Percentiles rank a stretch among this genome's conserved stretches.
Conservation (phyloP, 2,888 invertebrate species). For the Lasioglossum marginatum region DNA sequence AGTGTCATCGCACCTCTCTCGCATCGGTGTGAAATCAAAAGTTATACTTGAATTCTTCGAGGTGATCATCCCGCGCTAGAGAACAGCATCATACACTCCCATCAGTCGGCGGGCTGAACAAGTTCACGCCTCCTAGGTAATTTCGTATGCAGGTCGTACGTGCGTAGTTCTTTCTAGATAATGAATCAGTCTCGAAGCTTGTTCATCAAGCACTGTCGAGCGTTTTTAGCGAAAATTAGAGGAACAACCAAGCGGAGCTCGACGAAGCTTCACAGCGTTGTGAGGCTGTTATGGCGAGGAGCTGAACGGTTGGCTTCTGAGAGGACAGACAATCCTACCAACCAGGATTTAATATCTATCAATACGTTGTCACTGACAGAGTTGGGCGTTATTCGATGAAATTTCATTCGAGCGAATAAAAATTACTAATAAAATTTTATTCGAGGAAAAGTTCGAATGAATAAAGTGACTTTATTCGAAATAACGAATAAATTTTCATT, state of each 20-base stretch:
- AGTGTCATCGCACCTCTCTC: not conserved
- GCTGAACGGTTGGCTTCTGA: not conserved
- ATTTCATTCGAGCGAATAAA: too few relatives aligned
- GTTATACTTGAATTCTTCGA: not conserved
- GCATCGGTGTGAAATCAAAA: not conserved
- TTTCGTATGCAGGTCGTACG: constrained; percentile 63
- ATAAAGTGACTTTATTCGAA: too few relatives aligned
- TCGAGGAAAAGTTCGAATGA: too few relatives aligned
- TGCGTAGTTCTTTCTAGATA: constrained; percentile 43
- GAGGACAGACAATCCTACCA: not conserved
- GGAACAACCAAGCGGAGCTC: not conserved
- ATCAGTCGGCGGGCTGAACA: constrained; percentile 10
- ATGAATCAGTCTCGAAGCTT: constrained; percentile 13
- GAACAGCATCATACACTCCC: not conserved
- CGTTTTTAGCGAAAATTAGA: constrained; percentile 22
- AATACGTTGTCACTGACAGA: not conserved
- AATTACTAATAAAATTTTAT: too few relatives aligned
- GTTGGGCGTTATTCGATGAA: too few relatives aligned
- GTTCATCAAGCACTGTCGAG: constrained; percentile 9
- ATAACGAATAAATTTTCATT: too few relatives aligned
- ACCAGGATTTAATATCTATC: not conserved
- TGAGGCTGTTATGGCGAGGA: not conserved
- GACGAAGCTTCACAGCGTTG: not conserved
- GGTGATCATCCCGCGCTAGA: not conserved
- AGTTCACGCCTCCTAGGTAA: constrained; percentile 62